phyloP scores from a whole-genome alignment of 2,888 invertebrate species.

The Micoletzkya japonica region DNA sequence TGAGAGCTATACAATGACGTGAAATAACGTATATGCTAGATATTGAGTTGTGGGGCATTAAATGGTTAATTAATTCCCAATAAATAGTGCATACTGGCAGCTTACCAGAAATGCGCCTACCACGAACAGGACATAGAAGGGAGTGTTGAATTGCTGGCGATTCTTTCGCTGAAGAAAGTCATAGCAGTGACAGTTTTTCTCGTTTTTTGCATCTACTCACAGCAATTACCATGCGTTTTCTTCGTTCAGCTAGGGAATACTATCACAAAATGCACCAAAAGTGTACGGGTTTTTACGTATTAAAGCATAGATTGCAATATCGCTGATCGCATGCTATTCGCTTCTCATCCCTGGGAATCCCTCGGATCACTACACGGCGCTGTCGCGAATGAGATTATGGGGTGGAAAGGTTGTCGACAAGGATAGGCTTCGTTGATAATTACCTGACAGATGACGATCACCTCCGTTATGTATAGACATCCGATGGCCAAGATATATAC shows the following conservation, averaged over 20 bases:
- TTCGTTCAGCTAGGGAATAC: no score
- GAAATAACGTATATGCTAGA: no score
- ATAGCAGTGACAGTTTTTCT: not conserved
- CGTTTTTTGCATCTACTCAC: not conserved
- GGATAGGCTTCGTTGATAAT: not conserved
- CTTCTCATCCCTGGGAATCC: no score
- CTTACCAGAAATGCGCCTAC: conserved; percentile 11
- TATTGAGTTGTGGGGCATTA: not conserved
- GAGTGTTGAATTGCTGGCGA: not conserved
- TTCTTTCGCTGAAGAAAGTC: not conserved
- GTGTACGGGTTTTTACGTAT: not conserved
- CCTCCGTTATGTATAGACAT: not conserved
- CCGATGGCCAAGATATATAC: not conserved
- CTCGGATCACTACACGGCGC: no score
- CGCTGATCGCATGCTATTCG: no score
- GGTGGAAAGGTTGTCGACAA: no score
- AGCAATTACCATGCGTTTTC: no score
- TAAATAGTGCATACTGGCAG: not conserved
- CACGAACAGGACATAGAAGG: conserved; percentile 14
- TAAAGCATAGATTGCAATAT: not conserved
- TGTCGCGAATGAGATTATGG: no score
- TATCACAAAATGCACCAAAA: no score
- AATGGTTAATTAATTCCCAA: not conserved
- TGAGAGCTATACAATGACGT: no score
- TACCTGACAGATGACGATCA: conserved; percentile 12